phyloP scores from a whole-genome alignment of 2,888 invertebrate species.

The Lottia scabra region DNA sequence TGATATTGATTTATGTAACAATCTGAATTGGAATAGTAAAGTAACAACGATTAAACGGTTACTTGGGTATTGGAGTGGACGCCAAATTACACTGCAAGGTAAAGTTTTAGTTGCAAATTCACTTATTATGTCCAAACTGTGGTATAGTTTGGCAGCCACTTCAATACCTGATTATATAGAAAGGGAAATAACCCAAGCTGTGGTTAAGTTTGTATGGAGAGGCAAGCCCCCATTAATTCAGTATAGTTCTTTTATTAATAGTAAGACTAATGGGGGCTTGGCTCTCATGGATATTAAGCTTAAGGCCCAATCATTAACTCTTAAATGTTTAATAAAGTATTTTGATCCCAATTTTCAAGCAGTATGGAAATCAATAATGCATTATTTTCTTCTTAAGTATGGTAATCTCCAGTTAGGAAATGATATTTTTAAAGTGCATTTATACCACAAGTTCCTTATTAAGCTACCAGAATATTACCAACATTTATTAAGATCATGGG shows the following conservation, averaged over 20 bases:
- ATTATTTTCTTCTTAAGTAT: not conserved
- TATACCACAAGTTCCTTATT: not conserved
- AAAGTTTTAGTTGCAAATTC: not conserved
- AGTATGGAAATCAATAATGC: not conserved
- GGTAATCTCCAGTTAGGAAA: not conserved
- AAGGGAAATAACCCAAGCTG: not conserved
- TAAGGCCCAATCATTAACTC: not conserved
- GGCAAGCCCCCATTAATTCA: not conserved
- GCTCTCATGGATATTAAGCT: not conserved
- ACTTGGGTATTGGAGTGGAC: not conserved
- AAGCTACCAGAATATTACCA: not conserved
- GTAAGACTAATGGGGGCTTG: not conserved
- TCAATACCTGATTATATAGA: not conserved
- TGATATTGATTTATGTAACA: not conserved
- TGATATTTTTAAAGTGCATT: not conserved
- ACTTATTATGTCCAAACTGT: not conserved
- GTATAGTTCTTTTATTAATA: not conserved
- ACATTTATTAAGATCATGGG: not conserved
- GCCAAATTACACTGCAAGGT: not conserved
- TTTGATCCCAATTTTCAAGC: not conserved
- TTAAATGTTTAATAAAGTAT: not conserved
- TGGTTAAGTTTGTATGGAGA: not conserved
- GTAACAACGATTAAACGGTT: not conserved
- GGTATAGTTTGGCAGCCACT: not conserved
- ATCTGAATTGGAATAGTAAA: not conserved